Evolutionary conservation across 1,140 invertebrate genomes (phyloP).

Genomic region (Gryon sp.): DNA sequence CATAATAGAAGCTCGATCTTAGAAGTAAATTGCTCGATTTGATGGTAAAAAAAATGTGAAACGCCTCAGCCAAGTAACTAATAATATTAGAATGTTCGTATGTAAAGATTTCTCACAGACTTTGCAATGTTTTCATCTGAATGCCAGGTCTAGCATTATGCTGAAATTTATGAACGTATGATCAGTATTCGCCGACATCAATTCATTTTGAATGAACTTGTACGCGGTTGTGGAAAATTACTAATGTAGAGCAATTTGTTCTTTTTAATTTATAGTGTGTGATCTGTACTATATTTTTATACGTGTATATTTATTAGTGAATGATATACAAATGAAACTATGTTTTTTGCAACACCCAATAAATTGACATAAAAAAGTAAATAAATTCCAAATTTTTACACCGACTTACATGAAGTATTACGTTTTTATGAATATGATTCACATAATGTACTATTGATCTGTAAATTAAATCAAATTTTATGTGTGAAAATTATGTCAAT

Average conservation of each 20-base stretch:
- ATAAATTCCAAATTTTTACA: too few relatives aligned
- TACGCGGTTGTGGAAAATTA: constrained; percentile 8
- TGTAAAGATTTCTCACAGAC: constrained; percentile 30
- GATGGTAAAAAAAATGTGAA: constrained; percentile 19
- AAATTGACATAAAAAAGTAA: too few relatives aligned
- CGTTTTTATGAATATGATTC: too few relatives aligned
- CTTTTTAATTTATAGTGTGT: constrained; percentile 26
- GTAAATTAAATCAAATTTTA: too few relatives aligned
- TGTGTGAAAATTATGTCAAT: too few relatives aligned
- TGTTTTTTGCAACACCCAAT: too few relatives aligned
- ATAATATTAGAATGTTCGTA: constrained; percentile 12
- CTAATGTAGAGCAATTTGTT: constrained; percentile 12
- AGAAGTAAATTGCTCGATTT: constrained; percentile 4
- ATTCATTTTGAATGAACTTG: not conserved
- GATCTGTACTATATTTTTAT: constrained; percentile 1
- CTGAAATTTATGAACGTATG: constrained; percentile 30
- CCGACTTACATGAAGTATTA: too few relatives aligned
- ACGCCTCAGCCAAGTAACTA: constrained; percentile 10
- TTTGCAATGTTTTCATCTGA: not conserved
- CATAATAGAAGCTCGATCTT: constrained; percentile 26
- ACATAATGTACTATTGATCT: too few relatives aligned
- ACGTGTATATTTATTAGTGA: not conserved
- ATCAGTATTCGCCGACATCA: not conserved
- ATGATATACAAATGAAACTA: too few relatives aligned
- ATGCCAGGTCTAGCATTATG: constrained; percentile 14